Evolutionary conservation across 2,888 invertebrate species (phyloP).

Genomic region (Hypomecis punctinalis): DNA sequence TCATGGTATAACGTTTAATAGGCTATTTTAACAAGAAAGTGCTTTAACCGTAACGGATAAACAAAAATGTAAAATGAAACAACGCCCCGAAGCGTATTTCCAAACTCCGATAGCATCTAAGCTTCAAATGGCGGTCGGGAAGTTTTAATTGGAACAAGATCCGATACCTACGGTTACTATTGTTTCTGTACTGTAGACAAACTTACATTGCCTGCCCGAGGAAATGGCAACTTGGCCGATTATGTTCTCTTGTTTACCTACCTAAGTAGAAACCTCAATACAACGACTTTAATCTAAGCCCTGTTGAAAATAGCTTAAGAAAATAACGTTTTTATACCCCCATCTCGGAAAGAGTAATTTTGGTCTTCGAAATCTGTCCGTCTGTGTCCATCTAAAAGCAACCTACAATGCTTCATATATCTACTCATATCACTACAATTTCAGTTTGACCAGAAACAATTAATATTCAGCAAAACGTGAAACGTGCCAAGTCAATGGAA

Average conservation of each 20-base stretch:
- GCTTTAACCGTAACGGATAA: not conserved
- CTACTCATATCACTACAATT: no score
- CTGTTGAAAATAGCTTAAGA: no score
- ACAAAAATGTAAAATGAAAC: slow-evolving; percentile 11
- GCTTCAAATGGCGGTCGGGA: slow-evolving; percentile 21
- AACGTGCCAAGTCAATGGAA: not conserved
- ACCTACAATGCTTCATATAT: no score
- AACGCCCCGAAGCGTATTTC: slow-evolving; percentile 3
- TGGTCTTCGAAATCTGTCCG: no score
- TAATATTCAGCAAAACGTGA: not conserved
- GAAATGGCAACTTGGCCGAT: slow-evolving; percentile 18
- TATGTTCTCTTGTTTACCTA: not conserved
- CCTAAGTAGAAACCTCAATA: no score
- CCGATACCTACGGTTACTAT: slow-evolving; percentile 26
- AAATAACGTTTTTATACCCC: no score
- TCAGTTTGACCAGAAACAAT: not conserved
- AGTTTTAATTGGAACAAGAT: slow-evolving; percentile 41
- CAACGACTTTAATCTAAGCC: no score
- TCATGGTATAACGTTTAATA: no score
- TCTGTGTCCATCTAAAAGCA: no score
- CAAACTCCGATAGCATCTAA: slow-evolving; percentile 23
- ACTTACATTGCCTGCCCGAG: slow-evolving; percentile 22
- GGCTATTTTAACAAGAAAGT: no score
- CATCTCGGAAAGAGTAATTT: no score
- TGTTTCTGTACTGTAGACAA: slow-evolving; percentile 21